Evolutionary conservation across 2,797 vertebrate genomes (phyloP).

Genomic region (Cercopithecus hamlyni): DNA sequence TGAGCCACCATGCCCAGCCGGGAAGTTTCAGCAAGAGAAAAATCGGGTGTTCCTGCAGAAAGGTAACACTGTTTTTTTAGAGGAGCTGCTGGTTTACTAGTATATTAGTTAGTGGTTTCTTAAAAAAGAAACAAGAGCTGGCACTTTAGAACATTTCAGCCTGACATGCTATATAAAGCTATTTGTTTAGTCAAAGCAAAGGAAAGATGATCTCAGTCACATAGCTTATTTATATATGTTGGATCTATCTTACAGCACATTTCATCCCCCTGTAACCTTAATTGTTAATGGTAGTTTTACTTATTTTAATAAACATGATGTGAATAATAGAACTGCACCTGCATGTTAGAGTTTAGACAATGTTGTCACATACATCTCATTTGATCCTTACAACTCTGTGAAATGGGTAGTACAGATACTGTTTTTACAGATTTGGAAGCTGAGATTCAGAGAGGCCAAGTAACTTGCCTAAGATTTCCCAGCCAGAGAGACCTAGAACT

Average conservation of each 20-base stretch:
- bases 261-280: not conserved
- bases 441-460: not conserved
- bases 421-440: not conserved
- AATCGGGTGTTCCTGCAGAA: not conserved
- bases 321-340: not conserved
- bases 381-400: not conserved
- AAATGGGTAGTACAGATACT: not conserved
- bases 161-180: not conserved
- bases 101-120: not conserved
- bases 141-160: not conserved
- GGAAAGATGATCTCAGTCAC: not conserved
- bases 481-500: not conserved
- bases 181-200: not conserved
- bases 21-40: not conserved
- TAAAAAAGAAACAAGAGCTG: not conserved
- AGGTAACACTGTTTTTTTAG: not conserved
- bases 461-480: not conserved
- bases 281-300: not conserved
- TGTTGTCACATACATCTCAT: not conserved
- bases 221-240: not conserved
- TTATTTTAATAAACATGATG: slow-evolving; percentile 8
- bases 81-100: not conserved
- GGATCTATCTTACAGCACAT: not conserved
- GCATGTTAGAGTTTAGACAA: not conserved
- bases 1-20: too few species aligned